These are phyloP conservation scores for Tyrophagus putrescentiae DNA, from an alignment of 1,140 invertebrate genomes.

Conservation along the genomic window DNA sequence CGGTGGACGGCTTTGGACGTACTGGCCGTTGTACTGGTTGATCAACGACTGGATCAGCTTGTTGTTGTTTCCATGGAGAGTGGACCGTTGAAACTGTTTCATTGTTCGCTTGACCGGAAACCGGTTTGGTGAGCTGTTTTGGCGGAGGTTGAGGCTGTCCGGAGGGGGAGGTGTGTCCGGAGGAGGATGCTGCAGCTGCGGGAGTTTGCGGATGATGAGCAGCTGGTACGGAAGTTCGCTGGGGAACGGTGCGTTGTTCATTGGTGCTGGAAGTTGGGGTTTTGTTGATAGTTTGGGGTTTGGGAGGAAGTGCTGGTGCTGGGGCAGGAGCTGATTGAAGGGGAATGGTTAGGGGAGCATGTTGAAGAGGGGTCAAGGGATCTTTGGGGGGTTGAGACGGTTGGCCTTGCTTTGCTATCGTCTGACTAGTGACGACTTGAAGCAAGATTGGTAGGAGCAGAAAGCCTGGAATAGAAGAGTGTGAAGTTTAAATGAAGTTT, in stretches of 20 bases:
- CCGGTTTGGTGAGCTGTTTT: background rate
- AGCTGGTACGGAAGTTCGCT: no score
- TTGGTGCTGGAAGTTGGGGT: background rate
- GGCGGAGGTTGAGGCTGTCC: background rate
- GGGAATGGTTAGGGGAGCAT: no score
- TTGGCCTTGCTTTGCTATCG: conserved; percentile 1
- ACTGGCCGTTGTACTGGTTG: background rate
- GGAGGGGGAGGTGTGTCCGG: background rate
- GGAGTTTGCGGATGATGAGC: background rate
- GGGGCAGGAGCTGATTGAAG: background rate
- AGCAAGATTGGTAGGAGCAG: background rate
- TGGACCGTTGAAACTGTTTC: background rate
- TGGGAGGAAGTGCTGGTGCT: background rate
- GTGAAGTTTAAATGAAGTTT: no score
- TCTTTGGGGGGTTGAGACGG: background rate
- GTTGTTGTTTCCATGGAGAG: no score
- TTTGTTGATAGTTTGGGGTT: background rate
- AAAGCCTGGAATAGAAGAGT: no score
- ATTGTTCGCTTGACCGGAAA: background rate
- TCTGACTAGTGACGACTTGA: background rate
- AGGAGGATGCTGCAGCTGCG: background rate
- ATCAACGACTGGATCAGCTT: background rate
- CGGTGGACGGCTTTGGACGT: background rate
- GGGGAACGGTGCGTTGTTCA: no score
- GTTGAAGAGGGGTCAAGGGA: background rate